These are phyloP conservation scores for Corydoras maculifer DNA, from an alignment of 2,113 vertebrate genomes.

Conservation along the genomic window DNA sequence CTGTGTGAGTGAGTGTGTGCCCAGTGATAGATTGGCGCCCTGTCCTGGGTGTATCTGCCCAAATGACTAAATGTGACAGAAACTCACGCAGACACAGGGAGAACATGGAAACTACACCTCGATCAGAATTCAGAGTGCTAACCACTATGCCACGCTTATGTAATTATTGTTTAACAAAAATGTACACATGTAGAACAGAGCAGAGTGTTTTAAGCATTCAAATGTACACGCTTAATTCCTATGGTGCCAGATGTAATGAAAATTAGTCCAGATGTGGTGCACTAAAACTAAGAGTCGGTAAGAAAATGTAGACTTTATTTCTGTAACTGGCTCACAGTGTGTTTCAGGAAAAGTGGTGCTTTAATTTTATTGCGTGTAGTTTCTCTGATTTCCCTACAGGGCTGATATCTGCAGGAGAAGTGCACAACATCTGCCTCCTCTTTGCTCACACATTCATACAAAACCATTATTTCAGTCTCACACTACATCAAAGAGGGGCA, in stretches of 20 bases:
- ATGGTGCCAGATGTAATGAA: neutral
- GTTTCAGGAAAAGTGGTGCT: constrained; percentile 44
- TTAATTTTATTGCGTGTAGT: constrained; percentile 71
- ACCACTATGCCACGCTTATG: no score
- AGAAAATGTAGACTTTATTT: no score
- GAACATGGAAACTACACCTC: no score
- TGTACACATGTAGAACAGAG: neutral
- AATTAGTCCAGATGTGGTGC: constrained; percentile 26
- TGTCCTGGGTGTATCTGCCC: no score
- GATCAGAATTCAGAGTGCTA: no score
- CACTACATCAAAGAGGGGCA: constrained; percentile 45
- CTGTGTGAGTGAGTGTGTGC: no score
- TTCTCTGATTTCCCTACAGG: constrained; percentile 68
- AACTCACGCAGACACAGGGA: no score
- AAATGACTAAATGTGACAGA: no score
- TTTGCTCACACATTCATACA: constrained; percentile 51
- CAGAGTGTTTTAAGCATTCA: neutral
- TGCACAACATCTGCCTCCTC: constrained; percentile 66
- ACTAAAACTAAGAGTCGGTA: neutral
- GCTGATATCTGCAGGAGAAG: constrained; percentile 57
- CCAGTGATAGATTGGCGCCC: no score
- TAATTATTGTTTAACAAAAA: no score
- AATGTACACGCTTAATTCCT: neutral
- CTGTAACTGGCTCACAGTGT: neutral
- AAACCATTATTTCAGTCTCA: constrained; percentile 59